Evolutionary conservation across 2,113 vertebrate species (phyloP).

Genomic region (Gymnorhina tibicen): DNA sequence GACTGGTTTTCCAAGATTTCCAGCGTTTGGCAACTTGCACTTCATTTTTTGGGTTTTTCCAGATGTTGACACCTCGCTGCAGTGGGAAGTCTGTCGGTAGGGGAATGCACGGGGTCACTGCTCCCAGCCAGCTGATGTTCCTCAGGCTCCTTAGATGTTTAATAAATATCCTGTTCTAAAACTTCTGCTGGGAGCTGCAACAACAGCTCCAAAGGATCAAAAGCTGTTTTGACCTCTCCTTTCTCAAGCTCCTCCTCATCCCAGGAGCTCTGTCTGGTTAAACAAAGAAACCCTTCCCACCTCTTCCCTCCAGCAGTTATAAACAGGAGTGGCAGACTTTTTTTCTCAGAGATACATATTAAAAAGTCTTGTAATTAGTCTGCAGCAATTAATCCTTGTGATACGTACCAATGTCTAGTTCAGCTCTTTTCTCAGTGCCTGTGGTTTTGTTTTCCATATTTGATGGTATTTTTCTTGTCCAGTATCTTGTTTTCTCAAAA

Average conservation of each 20-base stretch:
- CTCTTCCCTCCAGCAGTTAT: not conserved
- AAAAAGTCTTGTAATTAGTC: not conserved
- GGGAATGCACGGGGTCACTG: not conserved
- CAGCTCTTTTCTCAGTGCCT: not conserved
- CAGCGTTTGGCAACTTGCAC: not conserved
- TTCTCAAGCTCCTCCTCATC: not conserved
- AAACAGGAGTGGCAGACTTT: not conserved
- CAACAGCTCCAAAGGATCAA: not conserved
- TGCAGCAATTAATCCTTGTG: not conserved
- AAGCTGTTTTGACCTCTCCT: conserved; percentile 9
- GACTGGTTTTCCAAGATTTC: not conserved
- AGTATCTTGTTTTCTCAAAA: not conserved
- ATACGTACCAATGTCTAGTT: not conserved
- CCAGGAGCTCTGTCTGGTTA: conserved; percentile 13
- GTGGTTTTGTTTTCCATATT: not conserved
- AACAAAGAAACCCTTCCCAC: conserved; percentile 23
- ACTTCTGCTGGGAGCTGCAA: not conserved
- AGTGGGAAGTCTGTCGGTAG: not conserved
- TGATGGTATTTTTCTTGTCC: not conserved
- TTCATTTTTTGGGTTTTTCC: not conserved
- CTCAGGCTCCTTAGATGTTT: not conserved
- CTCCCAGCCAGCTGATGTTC: not conserved
- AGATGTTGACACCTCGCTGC: not conserved
- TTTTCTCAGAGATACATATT: not conserved
- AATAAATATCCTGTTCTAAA: not conserved